These are phyloP conservation scores for Zaprionus gabonicus DNA, from an alignment of 1,140 invertebrate species.

Conservation along the genomic window DNA sequence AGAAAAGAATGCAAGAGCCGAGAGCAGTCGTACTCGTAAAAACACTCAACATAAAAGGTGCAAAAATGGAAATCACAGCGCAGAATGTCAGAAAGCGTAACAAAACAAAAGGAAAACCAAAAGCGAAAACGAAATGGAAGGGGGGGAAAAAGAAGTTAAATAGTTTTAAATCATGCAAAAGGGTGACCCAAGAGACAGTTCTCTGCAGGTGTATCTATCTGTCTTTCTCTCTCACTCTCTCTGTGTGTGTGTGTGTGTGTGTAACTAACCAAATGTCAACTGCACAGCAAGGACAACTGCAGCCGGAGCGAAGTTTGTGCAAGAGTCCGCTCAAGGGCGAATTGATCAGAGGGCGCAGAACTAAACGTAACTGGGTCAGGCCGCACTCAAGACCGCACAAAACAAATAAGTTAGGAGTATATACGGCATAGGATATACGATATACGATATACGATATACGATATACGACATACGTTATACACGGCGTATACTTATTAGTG, in stretches of 20 bases:
- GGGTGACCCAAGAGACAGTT: conserved; percentile 29
- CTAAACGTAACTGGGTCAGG: conserved; percentile 41
- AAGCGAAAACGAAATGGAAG: conserved; percentile 1
- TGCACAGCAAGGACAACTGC: conserved; percentile 49
- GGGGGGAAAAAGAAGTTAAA: conserved; percentile 44
- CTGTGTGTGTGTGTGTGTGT: conserved; percentile 19
- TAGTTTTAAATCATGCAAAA: conserved; percentile 54
- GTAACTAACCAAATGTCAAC: conserved; percentile 57
- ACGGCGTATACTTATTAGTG: conserved; percentile 37
- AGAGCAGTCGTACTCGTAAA: conserved; percentile 38
- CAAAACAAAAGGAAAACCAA: conserved; percentile 30
- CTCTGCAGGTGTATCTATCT: conserved; percentile 3
- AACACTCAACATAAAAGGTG: conserved; percentile 50
- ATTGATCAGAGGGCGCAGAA: conserved; percentile 22
- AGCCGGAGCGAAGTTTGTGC: conserved; percentile 38
- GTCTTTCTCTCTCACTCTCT: neutral
- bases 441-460: neutral
- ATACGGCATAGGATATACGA: conserved; percentile 1
- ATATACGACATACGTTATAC: neutral
- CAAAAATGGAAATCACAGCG: conserved; percentile 51
- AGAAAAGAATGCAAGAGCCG: conserved; percentile 9
- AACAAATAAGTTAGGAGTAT: conserved; percentile 25
- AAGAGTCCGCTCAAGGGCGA: conserved; percentile 40
- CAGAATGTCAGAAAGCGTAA: conserved; percentile 42
- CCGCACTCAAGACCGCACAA: conserved; percentile 16